Conservation (phyloP, 1,140 invertebrate genomes). For the Carcinoscorpius rotundicauda region DNA sequence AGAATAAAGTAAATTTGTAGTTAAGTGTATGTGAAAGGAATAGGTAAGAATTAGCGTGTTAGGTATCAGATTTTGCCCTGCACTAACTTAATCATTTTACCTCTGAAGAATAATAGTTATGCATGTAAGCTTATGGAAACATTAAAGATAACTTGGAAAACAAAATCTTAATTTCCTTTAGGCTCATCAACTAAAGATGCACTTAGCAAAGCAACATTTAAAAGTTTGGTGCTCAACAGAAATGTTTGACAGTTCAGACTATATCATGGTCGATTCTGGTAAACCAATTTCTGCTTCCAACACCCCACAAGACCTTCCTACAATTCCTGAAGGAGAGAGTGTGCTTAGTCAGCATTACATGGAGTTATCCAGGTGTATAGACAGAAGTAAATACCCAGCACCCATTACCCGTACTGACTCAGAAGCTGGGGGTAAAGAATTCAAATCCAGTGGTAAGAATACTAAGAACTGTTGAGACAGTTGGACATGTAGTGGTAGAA, state of each 20-base stretch:
- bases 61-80: too few relatives aligned
- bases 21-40: too few relatives aligned
- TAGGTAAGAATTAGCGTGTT: too few relatives aligned
- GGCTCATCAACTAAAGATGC: constrained; percentile 22
- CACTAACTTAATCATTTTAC: too few relatives aligned
- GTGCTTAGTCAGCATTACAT: constrained; percentile 11
- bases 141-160: too few relatives aligned
- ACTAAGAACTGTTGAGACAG: too few relatives aligned
- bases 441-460: too few relatives aligned
- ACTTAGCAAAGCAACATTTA: constrained; percentile 26
- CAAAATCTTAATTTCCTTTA: not conserved
- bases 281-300: constrained; percentile 1
- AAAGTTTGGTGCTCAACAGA: constrained; percentile 32
- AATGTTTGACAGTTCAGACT: constrained; percentile 6
- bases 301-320: constrained; percentile 18
- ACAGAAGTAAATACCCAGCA: constrained; percentile 13
- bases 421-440: constrained; percentile 1
- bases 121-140: too few relatives aligned
- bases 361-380: constrained; percentile 11
- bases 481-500: too few relatives aligned
- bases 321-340: constrained; percentile 21
- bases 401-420: constrained; percentile 1
- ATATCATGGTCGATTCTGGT: constrained; percentile 7
- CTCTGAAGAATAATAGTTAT: too few relatives aligned
- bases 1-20: too few relatives aligned